Conservation (phyloP, 2,113 vertebrate genomes). For the Atractosteus spatula region DNA sequence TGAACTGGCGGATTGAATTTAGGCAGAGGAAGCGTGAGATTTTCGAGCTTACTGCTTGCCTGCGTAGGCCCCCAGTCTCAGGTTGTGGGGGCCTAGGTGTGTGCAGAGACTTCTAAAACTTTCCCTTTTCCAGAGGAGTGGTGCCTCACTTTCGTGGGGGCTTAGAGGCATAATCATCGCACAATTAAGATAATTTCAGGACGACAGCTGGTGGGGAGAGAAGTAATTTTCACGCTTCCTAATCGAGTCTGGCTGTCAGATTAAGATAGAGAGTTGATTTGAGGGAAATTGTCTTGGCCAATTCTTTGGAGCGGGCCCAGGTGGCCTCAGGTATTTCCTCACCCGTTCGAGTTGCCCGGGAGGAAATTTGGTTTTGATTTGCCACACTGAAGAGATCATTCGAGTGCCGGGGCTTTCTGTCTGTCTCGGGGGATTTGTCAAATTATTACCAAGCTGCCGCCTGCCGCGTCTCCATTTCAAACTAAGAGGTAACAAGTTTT, state of each 20-base stretch:
- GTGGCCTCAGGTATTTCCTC: conserved; percentile 61
- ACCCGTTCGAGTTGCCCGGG: conserved; percentile 43
- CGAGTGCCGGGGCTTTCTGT: conserved; percentile 41
- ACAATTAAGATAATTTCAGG: conserved; percentile 82
- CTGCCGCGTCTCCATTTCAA: conserved; percentile 46
- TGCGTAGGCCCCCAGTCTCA: background rate
- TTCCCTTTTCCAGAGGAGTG: conserved; percentile 26
- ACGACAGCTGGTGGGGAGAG: conserved; percentile 74
- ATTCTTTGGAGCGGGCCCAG: conserved; percentile 67
- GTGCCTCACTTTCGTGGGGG: conserved; percentile 51
- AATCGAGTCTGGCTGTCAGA: conserved; percentile 78
- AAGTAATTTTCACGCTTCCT: conserved; percentile 75
- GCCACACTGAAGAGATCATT: conserved; percentile 63
- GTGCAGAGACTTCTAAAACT: conserved; percentile 29
- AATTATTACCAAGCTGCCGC: conserved; percentile 56
- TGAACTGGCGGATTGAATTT: conserved; percentile 10
- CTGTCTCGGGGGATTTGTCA: conserved; percentile 58
- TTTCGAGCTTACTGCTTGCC: background rate
- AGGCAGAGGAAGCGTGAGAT: conserved; percentile 1
- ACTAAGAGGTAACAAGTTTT: conserved; percentile 46
- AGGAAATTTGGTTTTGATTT: conserved; percentile 59
- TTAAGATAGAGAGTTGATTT: conserved; percentile 79
- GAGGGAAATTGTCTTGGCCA: conserved; percentile 69
- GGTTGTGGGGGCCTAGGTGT: conserved; percentile 16
- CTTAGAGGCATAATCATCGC: conserved; percentile 75